These are phyloP conservation scores for Synanthedon tipuliformis DNA, from an alignment of 2,888 invertebrate species.

Conservation along the genomic window DNA sequence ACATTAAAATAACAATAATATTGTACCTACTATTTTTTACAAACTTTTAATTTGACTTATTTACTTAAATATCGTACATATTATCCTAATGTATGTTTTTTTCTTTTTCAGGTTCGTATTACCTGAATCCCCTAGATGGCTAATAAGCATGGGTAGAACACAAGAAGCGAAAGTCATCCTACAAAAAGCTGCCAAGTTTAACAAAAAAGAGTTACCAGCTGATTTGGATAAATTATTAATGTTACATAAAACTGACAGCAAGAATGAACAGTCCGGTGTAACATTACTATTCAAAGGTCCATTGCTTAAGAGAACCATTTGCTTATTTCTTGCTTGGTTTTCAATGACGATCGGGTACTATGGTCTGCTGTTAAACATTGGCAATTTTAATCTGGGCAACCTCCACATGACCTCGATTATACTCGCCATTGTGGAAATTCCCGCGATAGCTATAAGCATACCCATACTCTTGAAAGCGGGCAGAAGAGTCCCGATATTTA, in stretches of 20 bases:
- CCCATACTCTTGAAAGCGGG: constrained; percentile 80
- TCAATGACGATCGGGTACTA: constrained; percentile 83
- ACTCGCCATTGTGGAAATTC: constrained; percentile 81
- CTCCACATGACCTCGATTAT: constrained; percentile 80
- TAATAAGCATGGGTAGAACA: constrained; percentile 78
- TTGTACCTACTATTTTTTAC: neutral
- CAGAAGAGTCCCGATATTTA: constrained; percentile 77
- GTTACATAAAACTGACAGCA: constrained; percentile 53
- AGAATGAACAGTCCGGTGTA: constrained; percentile 66
- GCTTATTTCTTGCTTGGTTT: constrained; percentile 81
- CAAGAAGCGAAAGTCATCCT: constrained; percentile 76
- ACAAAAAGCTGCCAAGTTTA: constrained; percentile 74
- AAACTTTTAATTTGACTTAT: neutral
- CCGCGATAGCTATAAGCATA: constrained; percentile 81
- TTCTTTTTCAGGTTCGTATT: constrained; percentile 73
- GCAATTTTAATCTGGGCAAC: constrained; percentile 80
- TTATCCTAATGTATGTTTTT: neutral
- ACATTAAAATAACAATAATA: neutral
- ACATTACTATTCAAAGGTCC: constrained; percentile 75
- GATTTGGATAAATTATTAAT: constrained; percentile 78
- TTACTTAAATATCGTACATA: neutral
- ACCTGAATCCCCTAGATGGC: constrained; percentile 86
- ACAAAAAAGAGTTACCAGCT: constrained; percentile 73
- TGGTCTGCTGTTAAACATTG: constrained; percentile 78
- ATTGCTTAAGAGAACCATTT: constrained; percentile 76